phyloP scores from a whole-genome alignment of 2,113 vertebrate species.

The Petroica traversi region DNA sequence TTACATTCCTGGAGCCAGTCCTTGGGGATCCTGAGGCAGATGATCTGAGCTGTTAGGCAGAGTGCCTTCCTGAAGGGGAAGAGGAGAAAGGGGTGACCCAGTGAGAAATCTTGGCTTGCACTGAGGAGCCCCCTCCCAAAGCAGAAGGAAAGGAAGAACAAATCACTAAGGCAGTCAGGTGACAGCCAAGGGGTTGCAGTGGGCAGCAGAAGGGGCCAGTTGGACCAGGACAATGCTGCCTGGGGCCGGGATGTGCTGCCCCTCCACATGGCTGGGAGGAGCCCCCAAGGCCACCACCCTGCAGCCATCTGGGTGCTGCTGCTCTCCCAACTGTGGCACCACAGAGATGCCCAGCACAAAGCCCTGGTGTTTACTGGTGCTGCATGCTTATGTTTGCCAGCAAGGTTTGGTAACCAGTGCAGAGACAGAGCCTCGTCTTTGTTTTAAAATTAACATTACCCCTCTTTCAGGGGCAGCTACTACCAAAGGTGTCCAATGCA shows the following conservation, averaged over 20 bases:
- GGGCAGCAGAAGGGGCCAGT: neutral
- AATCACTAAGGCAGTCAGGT: neutral
- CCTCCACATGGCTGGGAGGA: neutral
- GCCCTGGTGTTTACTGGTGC: neutral
- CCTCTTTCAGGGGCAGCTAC: neutral
- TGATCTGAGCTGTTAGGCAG: neutral
- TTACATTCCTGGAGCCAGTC: neutral
- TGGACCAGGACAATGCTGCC: neutral
- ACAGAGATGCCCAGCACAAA: neutral
- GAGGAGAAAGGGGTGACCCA: neutral
- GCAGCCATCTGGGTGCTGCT: neutral
- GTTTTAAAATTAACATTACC: neutral
- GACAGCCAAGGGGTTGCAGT: accelerated
- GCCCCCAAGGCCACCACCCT: neutral
- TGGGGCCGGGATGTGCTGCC: neutral
- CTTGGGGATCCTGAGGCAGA: neutral
- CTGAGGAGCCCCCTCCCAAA: neutral
- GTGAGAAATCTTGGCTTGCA: neutral
- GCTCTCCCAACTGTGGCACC: neutral
- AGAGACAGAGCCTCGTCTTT: neutral
- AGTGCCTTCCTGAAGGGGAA: neutral
- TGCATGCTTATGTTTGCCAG: neutral
- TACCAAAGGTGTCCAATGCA: neutral
- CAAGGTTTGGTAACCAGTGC: neutral
- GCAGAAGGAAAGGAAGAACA: neutral